A percentile compares a stretch with the other conserved stretches of the same genome.
phyloP scores from a whole-genome alignment of 2,888 invertebrate genomes.

The Drosophila cognata region DNA sequence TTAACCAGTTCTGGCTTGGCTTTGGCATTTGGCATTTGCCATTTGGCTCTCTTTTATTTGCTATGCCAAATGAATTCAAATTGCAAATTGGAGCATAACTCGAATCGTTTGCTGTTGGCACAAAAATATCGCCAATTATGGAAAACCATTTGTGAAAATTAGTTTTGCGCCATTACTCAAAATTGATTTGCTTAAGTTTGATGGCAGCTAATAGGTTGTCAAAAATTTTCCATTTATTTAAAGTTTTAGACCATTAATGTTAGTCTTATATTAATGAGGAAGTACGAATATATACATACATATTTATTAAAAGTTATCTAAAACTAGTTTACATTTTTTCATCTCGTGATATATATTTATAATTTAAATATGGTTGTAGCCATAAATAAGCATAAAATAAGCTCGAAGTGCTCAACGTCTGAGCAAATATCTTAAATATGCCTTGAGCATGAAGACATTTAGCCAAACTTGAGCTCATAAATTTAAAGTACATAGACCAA shows the following conservation, averaged over 20 bases:
- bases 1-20: conserved; percentile 2
- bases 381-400: background rate
- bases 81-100: conserved; percentile 37
- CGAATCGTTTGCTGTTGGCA: background rate
- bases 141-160: background rate
- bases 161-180: background rate
- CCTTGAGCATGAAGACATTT: background rate
- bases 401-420: background rate
- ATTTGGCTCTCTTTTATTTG: background rate
- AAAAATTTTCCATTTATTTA: background rate
- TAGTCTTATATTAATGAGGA: background rate
- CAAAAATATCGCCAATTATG: background rate
- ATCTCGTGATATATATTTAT: background rate
- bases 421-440: background rate
- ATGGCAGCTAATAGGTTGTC: background rate
- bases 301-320: background rate
- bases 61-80: conserved; percentile 31
- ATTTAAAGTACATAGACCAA: conserved; percentile 10
- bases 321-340: background rate
- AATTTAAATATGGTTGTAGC: background rate
- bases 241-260: background rate
- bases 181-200: accelerated
- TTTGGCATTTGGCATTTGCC: background rate
- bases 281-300: background rate
- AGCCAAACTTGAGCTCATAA: conserved; percentile 6